Conservation (phyloP, 1,140 invertebrate species). For the Platyscapa corneri region DNA sequence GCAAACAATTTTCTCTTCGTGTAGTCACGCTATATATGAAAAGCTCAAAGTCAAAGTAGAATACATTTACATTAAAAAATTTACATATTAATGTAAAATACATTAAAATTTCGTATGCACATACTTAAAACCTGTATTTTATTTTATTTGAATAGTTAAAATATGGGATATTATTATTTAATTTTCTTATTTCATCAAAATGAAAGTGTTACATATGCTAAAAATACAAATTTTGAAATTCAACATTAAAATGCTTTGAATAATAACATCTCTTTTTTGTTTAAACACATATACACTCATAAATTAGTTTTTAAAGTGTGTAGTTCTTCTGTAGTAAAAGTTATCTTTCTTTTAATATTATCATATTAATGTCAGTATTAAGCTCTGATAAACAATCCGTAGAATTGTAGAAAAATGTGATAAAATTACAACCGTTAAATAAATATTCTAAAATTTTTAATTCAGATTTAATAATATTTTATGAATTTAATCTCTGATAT, state of each 20-base stretch:
- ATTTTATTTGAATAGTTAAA: background rate
- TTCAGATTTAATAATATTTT: background rate
- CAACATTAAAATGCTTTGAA: background rate
- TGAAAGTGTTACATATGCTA: background rate
- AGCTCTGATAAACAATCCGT: too few species aligned
- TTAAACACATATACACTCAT: background rate
- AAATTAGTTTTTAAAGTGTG: background rate
- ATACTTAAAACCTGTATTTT: background rate
- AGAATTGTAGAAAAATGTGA: background rate
- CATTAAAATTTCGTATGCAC: background rate
- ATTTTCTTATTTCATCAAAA: background rate
- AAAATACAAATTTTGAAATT: background rate
- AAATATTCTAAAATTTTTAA: background rate
- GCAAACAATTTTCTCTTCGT: background rate
- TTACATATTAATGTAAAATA: background rate
- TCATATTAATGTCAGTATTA: background rate
- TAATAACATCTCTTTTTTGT: background rate
- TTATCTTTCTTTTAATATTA: background rate
- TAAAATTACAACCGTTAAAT: background rate
- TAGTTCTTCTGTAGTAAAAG: background rate
- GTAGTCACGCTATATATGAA: background rate
- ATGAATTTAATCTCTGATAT: background rate
- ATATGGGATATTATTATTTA: background rate
- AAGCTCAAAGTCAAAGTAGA: background rate
- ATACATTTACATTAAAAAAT: background rate